Evolutionary conservation across 2,888 invertebrate genomes (phyloP).

Genomic region (Boloria selene): DNA sequence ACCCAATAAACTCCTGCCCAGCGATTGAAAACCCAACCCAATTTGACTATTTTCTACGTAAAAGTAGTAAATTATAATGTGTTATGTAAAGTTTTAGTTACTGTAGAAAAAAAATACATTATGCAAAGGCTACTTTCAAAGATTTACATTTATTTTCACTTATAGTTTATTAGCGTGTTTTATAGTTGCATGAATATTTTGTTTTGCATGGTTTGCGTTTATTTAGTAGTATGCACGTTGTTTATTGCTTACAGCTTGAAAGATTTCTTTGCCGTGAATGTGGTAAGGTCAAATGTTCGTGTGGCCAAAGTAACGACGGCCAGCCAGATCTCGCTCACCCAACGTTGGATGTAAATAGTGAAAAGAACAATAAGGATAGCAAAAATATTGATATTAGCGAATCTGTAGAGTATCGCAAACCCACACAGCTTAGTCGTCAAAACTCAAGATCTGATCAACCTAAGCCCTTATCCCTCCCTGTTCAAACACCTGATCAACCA

Average conservation of each 20-base stretch:
- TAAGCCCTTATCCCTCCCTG: conserved; percentile 46
- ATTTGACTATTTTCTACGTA: conserved; percentile 1
- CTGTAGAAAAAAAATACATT: conserved; percentile 8
- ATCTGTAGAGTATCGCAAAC: conserved; percentile 61
- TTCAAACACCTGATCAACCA: conserved; percentile 60
- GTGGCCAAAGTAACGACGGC: conserved; percentile 54
- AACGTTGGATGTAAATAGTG: conserved; percentile 42
- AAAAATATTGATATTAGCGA: conserved; percentile 43
- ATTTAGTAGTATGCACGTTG: conserved; percentile 79
- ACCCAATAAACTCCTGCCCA: too few relatives aligned
- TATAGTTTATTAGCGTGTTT: not conserved
- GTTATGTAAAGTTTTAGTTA: conserved; percentile 11
- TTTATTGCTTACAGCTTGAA: conserved; percentile 87
- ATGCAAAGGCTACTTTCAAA: conserved; percentile 18
- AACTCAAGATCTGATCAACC: conserved; percentile 58
- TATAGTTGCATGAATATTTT: conserved; percentile 41
- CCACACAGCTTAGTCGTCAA: conserved; percentile 49
- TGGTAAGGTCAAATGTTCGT: conserved; percentile 86
- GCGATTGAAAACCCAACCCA: too few relatives aligned
- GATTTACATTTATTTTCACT: conserved; percentile 1
- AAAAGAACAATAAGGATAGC: conserved; percentile 37
- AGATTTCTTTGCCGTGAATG: conserved; percentile 88
- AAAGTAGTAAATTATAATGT: conserved; percentile 4
- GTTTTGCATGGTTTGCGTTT: conserved; percentile 63
- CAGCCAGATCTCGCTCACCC: conserved; percentile 47